Conservation (phyloP, 1,140 invertebrate species). For the Dreissena polymorpha region DNA sequence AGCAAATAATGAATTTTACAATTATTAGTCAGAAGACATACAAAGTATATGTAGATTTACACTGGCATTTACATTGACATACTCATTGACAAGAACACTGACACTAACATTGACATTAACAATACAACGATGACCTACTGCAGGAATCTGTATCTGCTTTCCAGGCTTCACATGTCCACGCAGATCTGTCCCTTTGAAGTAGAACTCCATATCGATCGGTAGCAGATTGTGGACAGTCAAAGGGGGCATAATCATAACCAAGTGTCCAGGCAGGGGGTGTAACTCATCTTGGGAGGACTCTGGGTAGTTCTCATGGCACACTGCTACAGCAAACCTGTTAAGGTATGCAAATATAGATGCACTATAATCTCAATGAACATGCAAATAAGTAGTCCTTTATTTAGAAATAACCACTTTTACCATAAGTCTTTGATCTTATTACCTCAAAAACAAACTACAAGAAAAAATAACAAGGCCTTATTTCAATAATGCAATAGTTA, state of each 20-base stretch:
- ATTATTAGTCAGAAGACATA: too few relatives aligned
- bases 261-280: slow-evolving; percentile 88
- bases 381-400: background rate
- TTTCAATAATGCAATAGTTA: background rate
- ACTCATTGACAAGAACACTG: too few relatives aligned
- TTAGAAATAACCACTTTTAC: background rate
- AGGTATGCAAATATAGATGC: slow-evolving; percentile 70
- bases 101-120: too few relatives aligned
- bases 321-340: slow-evolving; percentile 88
- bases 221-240: slow-evolving; percentile 87
- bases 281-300: slow-evolving; percentile 64
- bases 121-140: slow-evolving; percentile 66
- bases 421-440: background rate
- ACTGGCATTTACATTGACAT: too few relatives aligned
- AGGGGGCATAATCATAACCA: slow-evolving; percentile 90
- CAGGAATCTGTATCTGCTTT: slow-evolving; percentile 78
- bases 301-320: slow-evolving; percentile 90
- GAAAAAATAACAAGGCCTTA: background rate
- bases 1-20: too few relatives aligned
- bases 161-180: slow-evolving; percentile 85
- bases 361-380: slow-evolving; percentile 54
- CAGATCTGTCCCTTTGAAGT: slow-evolving; percentile 72
- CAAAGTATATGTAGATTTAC: too few relatives aligned
- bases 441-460: background rate
- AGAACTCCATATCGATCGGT: slow-evolving; percentile 83